Base-by-base conservation (phyloP, 2,797 vertebrate species). In the Hydrophis major region DNA sequence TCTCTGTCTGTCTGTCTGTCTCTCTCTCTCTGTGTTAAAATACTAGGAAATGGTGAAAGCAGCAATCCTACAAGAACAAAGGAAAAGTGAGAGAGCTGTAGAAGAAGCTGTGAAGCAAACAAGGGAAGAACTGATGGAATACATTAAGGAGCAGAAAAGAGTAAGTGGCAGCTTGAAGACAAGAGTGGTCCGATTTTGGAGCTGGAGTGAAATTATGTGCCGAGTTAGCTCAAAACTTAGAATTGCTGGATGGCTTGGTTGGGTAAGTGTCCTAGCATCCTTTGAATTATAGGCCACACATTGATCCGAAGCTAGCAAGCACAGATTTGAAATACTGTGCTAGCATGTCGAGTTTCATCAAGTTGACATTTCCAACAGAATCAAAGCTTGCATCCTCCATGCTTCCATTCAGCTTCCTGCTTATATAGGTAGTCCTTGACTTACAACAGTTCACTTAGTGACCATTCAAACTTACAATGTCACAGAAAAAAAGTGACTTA, bases 141-240 rank as follows among this genome's bases (percentile, higher is more conserved):
- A 98, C 28, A 90, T 98, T 87, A 97, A 96, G 93, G 98, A 98
- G 88, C 98, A 98, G 95, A 98, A 97, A 87, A 97, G 97, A 95
- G 98, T 98, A 95, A 97, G 98, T 97, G 13, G 11, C 20, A 22
- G 47, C 32, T 89, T 14, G 20, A 87, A 8, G 2, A 61, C 91
- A 66, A 25, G 18, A 89, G 7, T 57, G n/a, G 6, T 13, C n/a
- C 16, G 6, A 1, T 55, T 61, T 74, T 69, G 12, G 37, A 42
- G 27, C 50, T 37, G 57, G 53, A 90, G 50, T 66, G 4, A 56
- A 89, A 47, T 66, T 10, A 47, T 88, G 18, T 1, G 37, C 4
- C 20, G 4, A 78, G 37, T 78, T 78, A 22, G 20, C 37, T 22
- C 8, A 42, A 42, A 37, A 18, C 32, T 74, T 74, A 74, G 32